Conservation (phyloP, 2,113 vertebrate genomes). For the Meles meles region DNA sequence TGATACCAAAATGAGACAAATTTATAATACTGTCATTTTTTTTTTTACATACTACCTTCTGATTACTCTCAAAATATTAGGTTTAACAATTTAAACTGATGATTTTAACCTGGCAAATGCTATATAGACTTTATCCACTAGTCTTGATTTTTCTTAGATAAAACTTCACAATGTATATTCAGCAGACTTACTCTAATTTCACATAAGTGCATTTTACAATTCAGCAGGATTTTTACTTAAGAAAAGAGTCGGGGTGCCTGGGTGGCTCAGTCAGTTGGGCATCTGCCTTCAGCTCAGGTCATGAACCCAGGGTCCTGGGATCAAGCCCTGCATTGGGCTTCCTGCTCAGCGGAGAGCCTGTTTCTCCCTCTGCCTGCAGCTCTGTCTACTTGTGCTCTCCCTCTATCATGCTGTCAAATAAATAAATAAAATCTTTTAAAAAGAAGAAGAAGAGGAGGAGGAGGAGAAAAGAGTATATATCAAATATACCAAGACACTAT, state of each 20-base stretch:
- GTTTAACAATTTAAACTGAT: background rate
- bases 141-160: background rate
- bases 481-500: background rate
- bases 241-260: background rate
- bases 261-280: too few relatives aligned
- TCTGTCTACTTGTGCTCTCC: too few relatives aligned
- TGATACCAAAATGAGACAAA: slow-evolving; percentile 35
- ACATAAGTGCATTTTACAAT: background rate
- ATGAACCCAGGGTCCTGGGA: too few relatives aligned
- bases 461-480: background rate
- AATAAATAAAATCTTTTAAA: too few relatives aligned
- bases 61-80: background rate
- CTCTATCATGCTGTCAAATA: too few relatives aligned
- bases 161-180: background rate
- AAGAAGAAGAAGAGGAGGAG: too few relatives aligned
- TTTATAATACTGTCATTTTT: background rate
- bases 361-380: too few relatives aligned
- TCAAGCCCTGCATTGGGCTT: too few relatives aligned
- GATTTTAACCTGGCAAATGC: background rate
- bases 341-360: too few relatives aligned
- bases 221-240: background rate
- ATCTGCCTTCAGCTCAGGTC: too few relatives aligned
- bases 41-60: background rate
- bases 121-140: background rate
- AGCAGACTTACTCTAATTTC: background rate